Percentiles rank a stretch among this genome's conserved stretches.
Conservation (phyloP, 2,113 vertebrate genomes). For the Thunnus thynnus region DNA sequence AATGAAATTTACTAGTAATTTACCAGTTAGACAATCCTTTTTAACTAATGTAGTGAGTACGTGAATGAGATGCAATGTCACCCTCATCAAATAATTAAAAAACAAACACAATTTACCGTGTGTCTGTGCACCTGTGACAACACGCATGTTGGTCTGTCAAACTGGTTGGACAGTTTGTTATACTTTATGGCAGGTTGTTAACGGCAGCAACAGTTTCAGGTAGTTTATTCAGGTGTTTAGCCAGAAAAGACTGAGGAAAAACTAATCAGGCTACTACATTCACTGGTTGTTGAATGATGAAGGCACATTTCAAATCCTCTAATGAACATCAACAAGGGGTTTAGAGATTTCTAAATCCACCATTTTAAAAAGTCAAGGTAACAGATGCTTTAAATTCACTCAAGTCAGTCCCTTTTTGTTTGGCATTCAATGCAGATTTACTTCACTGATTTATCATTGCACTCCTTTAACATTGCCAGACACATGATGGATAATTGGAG, state of each 20-base stretch:
- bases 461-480: too few relatives aligned
- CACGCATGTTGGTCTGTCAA: background rate
- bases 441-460: too few relatives aligned
- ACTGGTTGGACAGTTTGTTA: background rate
- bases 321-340: background rate
- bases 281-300: background rate
- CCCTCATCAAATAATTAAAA: too few relatives aligned
- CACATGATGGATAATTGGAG: too few relatives aligned
- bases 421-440: too few relatives aligned
- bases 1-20: background rate
- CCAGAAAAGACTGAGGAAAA: background rate
- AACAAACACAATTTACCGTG: background rate
- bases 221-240: background rate
- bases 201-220: background rate
- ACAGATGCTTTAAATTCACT: background rate
- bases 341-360: background rate
- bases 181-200: background rate
- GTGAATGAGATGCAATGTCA: background rate
- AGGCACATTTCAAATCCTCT: too few relatives aligned
- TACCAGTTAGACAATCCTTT: background rate
- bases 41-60: background rate
- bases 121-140: background rate
- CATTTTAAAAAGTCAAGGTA: background rate
- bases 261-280: background rate
- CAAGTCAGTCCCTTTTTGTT: background rate